Evolutionary conservation across 2,888 invertebrate genomes (phyloP), one percentile per base, ranked within the genome.

Genomic region (Pristionchus japonicus): DNA sequence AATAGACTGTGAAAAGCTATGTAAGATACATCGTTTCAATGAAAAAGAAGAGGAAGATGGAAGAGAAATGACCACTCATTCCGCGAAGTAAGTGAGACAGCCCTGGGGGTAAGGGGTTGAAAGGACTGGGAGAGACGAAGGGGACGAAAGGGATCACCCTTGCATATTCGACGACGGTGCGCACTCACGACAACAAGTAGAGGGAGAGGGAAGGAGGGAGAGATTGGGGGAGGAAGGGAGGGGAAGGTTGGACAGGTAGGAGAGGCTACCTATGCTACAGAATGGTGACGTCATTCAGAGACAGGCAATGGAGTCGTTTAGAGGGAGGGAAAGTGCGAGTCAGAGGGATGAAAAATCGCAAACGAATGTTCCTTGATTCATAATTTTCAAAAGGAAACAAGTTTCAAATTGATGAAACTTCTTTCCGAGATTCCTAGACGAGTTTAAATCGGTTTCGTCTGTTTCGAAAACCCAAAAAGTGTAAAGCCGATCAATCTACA

Each of bases 111-210:
- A n/a, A n/a, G 80, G 3, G 27, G 47, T 82, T 40, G 31, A 47
- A 40, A 49, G 80, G 49, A 80, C 34, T 40, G 49, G 31, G n/a
- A n/a, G n/a, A n/a, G n/a, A n/a, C n/a, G n/a, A n/a, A 13, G 34
- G 83, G 37, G 57, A 83, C 34, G 83, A 57, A 83, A 34, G 49
- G 77, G 77, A 77, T 77, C 77, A 77, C 77, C 77, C 83, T 49
- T 57, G 52, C 34, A 83, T 57, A 83, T 83, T 49, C 49, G 49
- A 83, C 57, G 37, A 57, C 57, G 34, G 80, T 80, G 80, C 49
- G 80, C 80, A 80, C 47, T 47, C 49, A 49, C 47, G 27, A 80
- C 80, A 82, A 80, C 84, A 83, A 77, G 57, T 57, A 67, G 80
- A 74, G 70, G 57, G 74, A 31, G 34, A 64, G 49, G 84, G 49